Evolutionary conservation across 92 coral and sea anemone genomes (phyloP).

Genomic region (Muricea muricata): DNA sequence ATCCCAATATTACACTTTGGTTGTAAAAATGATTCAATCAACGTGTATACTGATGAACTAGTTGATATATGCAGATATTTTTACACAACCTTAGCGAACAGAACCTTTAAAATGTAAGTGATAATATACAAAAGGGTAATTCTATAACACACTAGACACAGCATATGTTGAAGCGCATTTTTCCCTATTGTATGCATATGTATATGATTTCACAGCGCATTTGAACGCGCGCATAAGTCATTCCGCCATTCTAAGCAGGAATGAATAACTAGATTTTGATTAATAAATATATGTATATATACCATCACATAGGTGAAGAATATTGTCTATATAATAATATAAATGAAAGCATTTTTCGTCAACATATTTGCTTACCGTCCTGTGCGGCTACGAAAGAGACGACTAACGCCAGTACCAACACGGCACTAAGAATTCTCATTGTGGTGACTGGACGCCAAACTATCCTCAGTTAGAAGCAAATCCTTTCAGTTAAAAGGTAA

Average conservation of each 20-base stretch:
- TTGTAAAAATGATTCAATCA: no score
- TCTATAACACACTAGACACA: not conserved
- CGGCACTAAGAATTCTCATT: slow-evolving; percentile 27
- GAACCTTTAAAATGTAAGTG: not conserved
- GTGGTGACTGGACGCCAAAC: slow-evolving; percentile 48
- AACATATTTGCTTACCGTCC: slow-evolving; percentile 21
- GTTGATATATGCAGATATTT: not conserved
- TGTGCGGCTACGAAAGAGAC: slow-evolving; percentile 28
- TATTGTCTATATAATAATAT: not conserved
- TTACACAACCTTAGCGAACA: not conserved
- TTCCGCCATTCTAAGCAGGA: not conserved
- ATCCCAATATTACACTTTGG: not conserved
- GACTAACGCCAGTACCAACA: not conserved
- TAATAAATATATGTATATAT: not conserved
- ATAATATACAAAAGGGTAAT: not conserved
- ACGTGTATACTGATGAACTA: not conserved
- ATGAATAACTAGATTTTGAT: not conserved
- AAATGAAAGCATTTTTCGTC: not conserved
- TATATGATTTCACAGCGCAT: not conserved
- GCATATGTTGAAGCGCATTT: not conserved
- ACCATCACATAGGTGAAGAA: not conserved
- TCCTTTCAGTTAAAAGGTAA: slow-evolving; percentile 19
- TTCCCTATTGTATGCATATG: not conserved
- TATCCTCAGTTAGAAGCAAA: slow-evolving; percentile 35
- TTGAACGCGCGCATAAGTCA: not conserved